These are phyloP conservation scores for Sarcophaga peregrina DNA, from an alignment of 1,140 invertebrate species.

Conservation along the genomic window DNA sequence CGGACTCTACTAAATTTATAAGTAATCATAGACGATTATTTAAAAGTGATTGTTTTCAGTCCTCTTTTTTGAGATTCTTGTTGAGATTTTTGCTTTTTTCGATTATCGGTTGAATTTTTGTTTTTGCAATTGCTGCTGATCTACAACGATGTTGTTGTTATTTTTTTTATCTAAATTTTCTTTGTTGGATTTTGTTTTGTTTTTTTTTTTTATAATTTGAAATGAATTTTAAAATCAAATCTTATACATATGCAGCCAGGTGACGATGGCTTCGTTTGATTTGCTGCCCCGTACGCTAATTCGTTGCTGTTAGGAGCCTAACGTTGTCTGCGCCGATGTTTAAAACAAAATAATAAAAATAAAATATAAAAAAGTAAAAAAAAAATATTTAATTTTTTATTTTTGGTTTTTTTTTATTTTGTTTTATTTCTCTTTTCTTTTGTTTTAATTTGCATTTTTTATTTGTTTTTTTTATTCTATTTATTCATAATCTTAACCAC, in stretches of 20 bases:
- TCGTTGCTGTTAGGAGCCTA: too few species aligned
- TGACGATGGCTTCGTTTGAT: background rate
- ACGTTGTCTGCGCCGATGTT: too few species aligned
- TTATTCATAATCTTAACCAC: constrained; percentile 10
- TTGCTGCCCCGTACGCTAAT: background rate
- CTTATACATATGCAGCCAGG: background rate
- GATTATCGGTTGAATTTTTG: background rate
- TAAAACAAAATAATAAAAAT: too few species aligned
- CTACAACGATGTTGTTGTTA: background rate
- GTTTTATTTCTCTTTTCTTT: background rate
- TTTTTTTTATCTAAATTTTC: constrained; percentile 17
- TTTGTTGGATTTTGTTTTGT: constrained; percentile 9
- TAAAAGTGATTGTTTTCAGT: background rate
- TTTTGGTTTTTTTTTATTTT: background rate
- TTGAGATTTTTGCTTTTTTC: too few species aligned
- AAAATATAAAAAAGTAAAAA: too few species aligned
- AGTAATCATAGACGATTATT: background rate
- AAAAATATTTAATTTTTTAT: background rate
- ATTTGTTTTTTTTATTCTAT: constrained; percentile 11
- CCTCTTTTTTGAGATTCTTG: too few species aligned
- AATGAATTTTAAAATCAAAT: background rate
- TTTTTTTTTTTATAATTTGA: background rate
- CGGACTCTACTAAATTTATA: background rate
- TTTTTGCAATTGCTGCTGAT: background rate
- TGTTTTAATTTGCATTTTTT: background rate